Base-by-base conservation (phyloP, 2,113 vertebrate species). In the Polypterus bichir region DNA sequence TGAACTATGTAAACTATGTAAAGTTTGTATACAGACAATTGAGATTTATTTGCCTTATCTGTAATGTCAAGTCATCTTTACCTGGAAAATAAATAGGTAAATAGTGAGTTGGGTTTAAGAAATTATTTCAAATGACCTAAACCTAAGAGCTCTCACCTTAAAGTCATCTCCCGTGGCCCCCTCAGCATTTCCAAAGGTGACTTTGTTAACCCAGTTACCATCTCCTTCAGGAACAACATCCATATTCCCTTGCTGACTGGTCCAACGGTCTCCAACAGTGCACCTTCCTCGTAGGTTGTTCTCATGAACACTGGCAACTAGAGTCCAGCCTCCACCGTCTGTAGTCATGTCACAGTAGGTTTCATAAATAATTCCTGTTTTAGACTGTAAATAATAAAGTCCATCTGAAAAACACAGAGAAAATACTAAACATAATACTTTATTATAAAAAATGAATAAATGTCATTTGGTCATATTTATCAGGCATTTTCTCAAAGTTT, bases 301-400 rank as follows among this genome's bases (percentile, higher is more conserved):
- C 65, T 85, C 76, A 0, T 83, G 77, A 5, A 84, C 59, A 1
- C 81, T 83, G 58, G 76, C 75, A 59, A 84, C 79, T 61, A 86
- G 67, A 4, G 78, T 82, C 80, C 82, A 83, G 60, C 82, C 75
- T 0, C 81, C 78, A 3, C 77, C 74, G 0, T 4, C 62, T 5
- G 81, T 73, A 48, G 68, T 77, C 81, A 81, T 81, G 69, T 84
- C 81, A 63, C 81, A 86, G 73, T 74, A 86, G 45, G 76, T 81
- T 70, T 79, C 75, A 64, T 84, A 83, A 53, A 49, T 0, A 9
- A 59, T 44, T 1, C 72, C 69, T 1, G 49, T 9, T 4, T 55
- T 49, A 2, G 52, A 65, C 10, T 7, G 47, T 47, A 76, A 63
- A 6, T 9, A 61, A 46, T 70, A 69, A 54, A 76, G 52, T 5